Conservation (phyloP, 2,113 vertebrate species). For the Cyrtonyx montezumae region DNA sequence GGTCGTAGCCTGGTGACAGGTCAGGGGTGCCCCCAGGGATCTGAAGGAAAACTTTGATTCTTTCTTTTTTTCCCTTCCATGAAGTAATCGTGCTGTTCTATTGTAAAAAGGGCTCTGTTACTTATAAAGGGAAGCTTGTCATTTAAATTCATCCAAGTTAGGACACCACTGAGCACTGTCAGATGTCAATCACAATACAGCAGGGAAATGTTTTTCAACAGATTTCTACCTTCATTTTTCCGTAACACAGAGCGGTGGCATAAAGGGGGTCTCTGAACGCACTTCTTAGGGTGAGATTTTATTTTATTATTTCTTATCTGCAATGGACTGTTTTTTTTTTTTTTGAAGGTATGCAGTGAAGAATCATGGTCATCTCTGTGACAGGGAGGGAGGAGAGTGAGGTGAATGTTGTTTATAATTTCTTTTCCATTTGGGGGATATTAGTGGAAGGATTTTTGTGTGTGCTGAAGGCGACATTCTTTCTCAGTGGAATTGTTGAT, state of each 20-base stretch:
- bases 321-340: slow-evolving; percentile 47
- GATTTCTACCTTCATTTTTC: slow-evolving; percentile 80
- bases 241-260: slow-evolving; percentile 74
- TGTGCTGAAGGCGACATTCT: slow-evolving; percentile 1
- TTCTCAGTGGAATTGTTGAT: slow-evolving; percentile 45
- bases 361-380: slow-evolving; percentile 67
- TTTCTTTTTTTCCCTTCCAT: slow-evolving; percentile 72
- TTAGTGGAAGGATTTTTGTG: slow-evolving; percentile 58
- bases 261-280: slow-evolving; percentile 73
- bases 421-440: slow-evolving; percentile 59
- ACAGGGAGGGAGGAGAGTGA: slow-evolving; percentile 61
- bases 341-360: slow-evolving; percentile 63
- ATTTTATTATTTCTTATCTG: slow-evolving; percentile 49
- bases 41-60: slow-evolving; percentile 83
- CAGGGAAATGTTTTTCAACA: slow-evolving; percentile 83
- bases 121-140: slow-evolving; percentile 82
- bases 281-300: slow-evolving; percentile 72
- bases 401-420: slow-evolving; percentile 68
- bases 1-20: slow-evolving; percentile 77
- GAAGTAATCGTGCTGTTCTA: slow-evolving; percentile 82
- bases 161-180: slow-evolving; percentile 81
- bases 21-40: slow-evolving; percentile 78
- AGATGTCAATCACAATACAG: slow-evolving; percentile 84
- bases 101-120: slow-evolving; percentile 81
- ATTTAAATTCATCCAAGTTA: slow-evolving; percentile 86